phyloP scores from a whole-genome alignment of 2,797 vertebrate genomes.

The Hypotaenidia okinawae region DNA sequence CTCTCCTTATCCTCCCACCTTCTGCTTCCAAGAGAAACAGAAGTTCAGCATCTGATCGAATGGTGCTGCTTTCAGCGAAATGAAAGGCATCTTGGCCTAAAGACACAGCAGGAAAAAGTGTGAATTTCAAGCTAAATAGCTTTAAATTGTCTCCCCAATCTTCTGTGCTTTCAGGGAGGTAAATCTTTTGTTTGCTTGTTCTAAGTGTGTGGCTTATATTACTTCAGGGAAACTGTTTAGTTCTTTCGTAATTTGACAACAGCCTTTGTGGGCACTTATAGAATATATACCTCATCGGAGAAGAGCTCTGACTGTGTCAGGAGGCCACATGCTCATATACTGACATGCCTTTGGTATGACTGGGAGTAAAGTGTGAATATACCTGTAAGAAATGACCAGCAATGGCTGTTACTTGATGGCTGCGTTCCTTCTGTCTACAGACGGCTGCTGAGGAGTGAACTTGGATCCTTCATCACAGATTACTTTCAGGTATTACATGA shows the following conservation, averaged over 20 bases:
- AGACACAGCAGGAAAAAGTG: not conserved
- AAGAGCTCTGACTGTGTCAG: not conserved
- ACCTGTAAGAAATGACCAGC: not conserved
- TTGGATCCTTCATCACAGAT: constrained; percentile 95
- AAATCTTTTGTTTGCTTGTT: not conserved
- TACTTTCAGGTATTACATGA: constrained; percentile 89
- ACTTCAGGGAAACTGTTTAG: not conserved
- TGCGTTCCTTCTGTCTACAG: constrained; percentile 76
- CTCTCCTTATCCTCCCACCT: not conserved
- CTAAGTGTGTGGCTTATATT: not conserved
- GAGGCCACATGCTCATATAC: not conserved
- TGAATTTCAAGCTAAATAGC: not conserved
- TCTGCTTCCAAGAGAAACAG: not conserved
- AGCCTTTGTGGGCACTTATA: not conserved
- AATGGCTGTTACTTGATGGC: constrained; percentile 41
- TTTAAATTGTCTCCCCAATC: not conserved
- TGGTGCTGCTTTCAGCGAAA: not conserved
- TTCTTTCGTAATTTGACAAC: not conserved
- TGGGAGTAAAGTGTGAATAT: not conserved
- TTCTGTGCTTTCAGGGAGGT: not conserved
- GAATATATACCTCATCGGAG: not conserved
- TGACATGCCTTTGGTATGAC: not conserved
- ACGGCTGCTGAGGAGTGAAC: constrained; percentile 91
- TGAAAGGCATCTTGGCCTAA: not conserved
- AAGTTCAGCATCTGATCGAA: not conserved